Base-by-base conservation (phyloP, 2,888 invertebrate genomes). In the Caenorhabditis imperialis region DNA sequence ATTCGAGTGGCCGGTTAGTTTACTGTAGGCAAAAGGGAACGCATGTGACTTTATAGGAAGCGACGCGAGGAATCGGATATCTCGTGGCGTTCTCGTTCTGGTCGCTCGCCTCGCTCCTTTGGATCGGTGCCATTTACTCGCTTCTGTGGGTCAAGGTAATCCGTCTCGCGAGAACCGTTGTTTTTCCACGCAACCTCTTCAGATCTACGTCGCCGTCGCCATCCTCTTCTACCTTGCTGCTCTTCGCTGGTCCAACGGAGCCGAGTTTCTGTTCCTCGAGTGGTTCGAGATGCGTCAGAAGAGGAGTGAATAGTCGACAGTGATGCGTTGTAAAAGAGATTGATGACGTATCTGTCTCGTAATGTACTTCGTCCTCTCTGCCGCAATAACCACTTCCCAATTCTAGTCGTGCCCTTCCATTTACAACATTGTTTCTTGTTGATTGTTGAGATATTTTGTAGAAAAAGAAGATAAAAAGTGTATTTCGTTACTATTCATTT, bases 181-280 rank as follows among this genome's bases (percentile, higher is more conserved):
- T n/a, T 23, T 44, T 50, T 27, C 14, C 14, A 18, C 18, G 12
- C 18, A 22, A 27, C 18, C 16, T 45, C 35, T 70, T 14, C 57
- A 78, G 70, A 40, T 83, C 33, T 85, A 85, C 45, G 72, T 77
- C 10, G 4, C 76, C 7, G 18, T 53, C 27, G 81, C 80, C 7
- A 72, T 79, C 4, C 37, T 40, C n/a, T 84, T 85, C 70, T 85
- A 81, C 63, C 7, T 76, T 3, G 75, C 62, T 12, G 63, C 79
- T 16, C 75, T 78, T 14, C 50, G 54, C n/a, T 58, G 47, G 22
- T 74, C 75, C 42, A 81, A 83, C 27, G 85, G 85, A 30, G 72
- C 83, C 16, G 85, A 84, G 50, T 83, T 82, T 51, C 53, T 83
- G 30, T 61, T 84, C 18, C 61, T 85, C 40, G 79, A 82, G 30